Evolutionary conservation across 2,113 vertebrate genomes (phyloP).

Genomic region (Nycticorax nycticorax): DNA sequence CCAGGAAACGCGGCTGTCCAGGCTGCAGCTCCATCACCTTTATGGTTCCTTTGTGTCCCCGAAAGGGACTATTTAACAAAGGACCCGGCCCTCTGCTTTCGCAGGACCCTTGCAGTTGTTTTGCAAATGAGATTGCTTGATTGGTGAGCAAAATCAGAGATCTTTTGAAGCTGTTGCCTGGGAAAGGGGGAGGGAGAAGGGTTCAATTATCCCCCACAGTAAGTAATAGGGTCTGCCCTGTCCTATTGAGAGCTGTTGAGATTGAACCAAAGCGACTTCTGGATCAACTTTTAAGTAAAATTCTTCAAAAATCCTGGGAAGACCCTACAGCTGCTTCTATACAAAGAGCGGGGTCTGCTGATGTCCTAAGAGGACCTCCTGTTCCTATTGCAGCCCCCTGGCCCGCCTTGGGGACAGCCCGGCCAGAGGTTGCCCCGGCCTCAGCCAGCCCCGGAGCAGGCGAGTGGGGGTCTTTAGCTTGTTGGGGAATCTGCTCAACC

Average conservation of each 20-base stretch:
- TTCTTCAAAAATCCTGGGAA: neutral
- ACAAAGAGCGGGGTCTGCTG: neutral
- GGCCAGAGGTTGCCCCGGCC: neutral
- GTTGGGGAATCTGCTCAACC: neutral
- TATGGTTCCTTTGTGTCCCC: constrained; percentile 46
- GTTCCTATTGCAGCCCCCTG: neutral
- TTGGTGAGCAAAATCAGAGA: constrained; percentile 55
- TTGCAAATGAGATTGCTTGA: constrained; percentile 67
- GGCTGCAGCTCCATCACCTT: constrained; percentile 49
- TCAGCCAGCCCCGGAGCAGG: neutral
- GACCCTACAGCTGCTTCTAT: neutral
- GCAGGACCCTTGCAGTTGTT: constrained; percentile 43
- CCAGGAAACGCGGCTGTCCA: neutral
- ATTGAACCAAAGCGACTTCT: neutral
- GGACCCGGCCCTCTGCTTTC: constrained; percentile 12
- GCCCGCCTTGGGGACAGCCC: fast-evolving
- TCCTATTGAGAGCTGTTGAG: neutral
- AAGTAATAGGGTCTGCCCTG: neutral
- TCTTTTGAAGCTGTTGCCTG: constrained; percentile 54
- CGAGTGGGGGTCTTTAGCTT: fast-evolving
- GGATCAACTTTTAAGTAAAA: neutral
- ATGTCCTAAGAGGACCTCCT: neutral
- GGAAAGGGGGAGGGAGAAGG: constrained; percentile 31
- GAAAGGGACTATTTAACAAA: constrained; percentile 42
- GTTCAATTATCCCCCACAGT: neutral